A percentile compares a stretch with the other conserved stretches of the same genome.
These are phyloP conservation scores for Drosophila limbata DNA, from an alignment of 2,888 invertebrate species.

Conservation along the genomic window DNA sequence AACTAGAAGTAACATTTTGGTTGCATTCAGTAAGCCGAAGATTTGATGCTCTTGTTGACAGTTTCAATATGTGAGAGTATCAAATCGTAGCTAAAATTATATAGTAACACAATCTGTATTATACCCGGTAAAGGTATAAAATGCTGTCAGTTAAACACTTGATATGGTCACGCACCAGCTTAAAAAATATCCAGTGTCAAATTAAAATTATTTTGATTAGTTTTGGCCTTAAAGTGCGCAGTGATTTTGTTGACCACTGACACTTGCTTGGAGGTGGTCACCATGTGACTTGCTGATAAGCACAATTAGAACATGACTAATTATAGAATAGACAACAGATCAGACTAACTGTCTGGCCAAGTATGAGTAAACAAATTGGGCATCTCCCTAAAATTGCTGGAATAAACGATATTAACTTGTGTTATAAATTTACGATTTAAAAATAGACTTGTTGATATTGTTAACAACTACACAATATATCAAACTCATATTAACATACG, in stretches of 20 bases:
- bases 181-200: constrained; percentile 5
- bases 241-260: constrained; percentile 12
- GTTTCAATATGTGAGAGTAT: no score
- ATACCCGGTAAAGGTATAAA: no score
- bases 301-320: constrained; percentile 29
- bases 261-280: constrained; percentile 13
- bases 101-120: no score
- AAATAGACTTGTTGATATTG: not conserved
- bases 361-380: not conserved
- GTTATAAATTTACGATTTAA: not conserved
- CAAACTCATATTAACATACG: not conserved
- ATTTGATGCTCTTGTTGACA: no score
- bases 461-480: not conserved
- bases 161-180: not conserved
- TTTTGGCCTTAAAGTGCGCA: constrained; percentile 6
- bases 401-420: not conserved
- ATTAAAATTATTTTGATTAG: constrained; percentile 1
- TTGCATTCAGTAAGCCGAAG: no score
- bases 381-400: not conserved
- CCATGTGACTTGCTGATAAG: constrained; percentile 40
- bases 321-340: constrained; percentile 26
- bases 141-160: not conserved
- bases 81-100: no score
- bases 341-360: not conserved
- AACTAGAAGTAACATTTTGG: no score